phyloP scores from a whole-genome alignment of 1,140 invertebrate genomes.

The Harpegnathos saltator region DNA sequence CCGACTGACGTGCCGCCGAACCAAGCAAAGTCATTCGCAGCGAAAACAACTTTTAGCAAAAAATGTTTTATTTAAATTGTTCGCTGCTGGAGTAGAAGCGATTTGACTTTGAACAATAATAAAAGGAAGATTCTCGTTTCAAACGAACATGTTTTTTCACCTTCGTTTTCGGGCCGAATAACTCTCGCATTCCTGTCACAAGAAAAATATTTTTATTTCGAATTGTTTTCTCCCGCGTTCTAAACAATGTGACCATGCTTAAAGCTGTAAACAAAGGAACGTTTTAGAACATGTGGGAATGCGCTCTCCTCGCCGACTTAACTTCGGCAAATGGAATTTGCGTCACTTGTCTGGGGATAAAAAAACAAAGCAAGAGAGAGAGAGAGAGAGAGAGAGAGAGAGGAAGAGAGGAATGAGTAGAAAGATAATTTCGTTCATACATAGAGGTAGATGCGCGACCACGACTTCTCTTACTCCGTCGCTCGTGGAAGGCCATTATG shows the following conservation, averaged over 20 bases:
- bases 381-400: too few relatives aligned
- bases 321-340: slow-evolving; percentile 7
- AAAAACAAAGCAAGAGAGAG: too few relatives aligned
- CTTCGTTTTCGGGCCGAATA: too few relatives aligned
- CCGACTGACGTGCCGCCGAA: too few relatives aligned
- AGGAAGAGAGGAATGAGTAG: too few relatives aligned
- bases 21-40: background rate
- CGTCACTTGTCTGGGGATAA: slow-evolving; percentile 1
- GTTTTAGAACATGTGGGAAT: background rate
- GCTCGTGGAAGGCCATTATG: slow-evolving; percentile 60
- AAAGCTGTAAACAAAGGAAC: too few relatives aligned
- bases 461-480: slow-evolving; percentile 30
- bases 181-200: too few relatives aligned
- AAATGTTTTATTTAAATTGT: background rate
- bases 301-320: background rate
- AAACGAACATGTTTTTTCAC: background rate
- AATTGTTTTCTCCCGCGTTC: too few relatives aligned
- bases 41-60: slow-evolving; percentile 19
- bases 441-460: slow-evolving; percentile 47
- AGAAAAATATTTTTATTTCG: too few relatives aligned
- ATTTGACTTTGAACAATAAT: background rate
- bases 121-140: slow-evolving; percentile 1
- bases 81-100: too few relatives aligned
- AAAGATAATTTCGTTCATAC: too few relatives aligned
- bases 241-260: too few relatives aligned